Base-by-base conservation (phyloP, 2,113 vertebrate genomes). In the Carassius gibelio region DNA sequence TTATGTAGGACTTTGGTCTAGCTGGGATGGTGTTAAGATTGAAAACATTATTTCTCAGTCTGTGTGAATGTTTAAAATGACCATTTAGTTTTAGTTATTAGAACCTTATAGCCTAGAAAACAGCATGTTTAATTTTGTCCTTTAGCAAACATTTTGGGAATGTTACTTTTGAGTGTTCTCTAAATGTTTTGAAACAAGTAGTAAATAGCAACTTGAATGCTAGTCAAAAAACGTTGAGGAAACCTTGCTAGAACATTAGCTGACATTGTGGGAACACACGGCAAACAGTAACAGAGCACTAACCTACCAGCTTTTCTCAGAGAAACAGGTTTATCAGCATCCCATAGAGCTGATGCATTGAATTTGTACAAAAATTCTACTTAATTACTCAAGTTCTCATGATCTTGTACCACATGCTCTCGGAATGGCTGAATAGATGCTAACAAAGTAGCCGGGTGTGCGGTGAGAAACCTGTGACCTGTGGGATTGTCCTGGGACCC, bases 1-100 rank as follows among this genome's bases (percentile, higher is more conserved):
- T 72, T 10, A 59, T 72, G 36, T 72, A 34, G 52, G 81, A 83
- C 81, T 72, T 74, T 83, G 81, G 30, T 83, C 81, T 81, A 21
- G 14, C 61, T 66, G 3, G 59, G 38, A 30, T 81, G 79, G 30
- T 55, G 64, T 26, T 79, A 52, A 76, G 13, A 15, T 55, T 72
- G 11, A 42, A 69, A 69, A 69, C 30, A 4, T 3, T 36, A 36
- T 68, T 68, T 68, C 26, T 34, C 26, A 68, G 14, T 34, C 5
- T 14, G 14, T 66, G 7, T 71, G 30, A 71, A 71, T 42, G 34
- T 38, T 11, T 36, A 38, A 71, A 71, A 71, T 19, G 1, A 10
- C 34, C 8, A 45, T 66, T 26, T 48, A 11, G 45, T 11, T 10
- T 2, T 48, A 48, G 45, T 48, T 48, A 48, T 48, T 48, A 48